Conservation (phyloP, 2,113 vertebrate genomes). For the Limanda limanda region DNA sequence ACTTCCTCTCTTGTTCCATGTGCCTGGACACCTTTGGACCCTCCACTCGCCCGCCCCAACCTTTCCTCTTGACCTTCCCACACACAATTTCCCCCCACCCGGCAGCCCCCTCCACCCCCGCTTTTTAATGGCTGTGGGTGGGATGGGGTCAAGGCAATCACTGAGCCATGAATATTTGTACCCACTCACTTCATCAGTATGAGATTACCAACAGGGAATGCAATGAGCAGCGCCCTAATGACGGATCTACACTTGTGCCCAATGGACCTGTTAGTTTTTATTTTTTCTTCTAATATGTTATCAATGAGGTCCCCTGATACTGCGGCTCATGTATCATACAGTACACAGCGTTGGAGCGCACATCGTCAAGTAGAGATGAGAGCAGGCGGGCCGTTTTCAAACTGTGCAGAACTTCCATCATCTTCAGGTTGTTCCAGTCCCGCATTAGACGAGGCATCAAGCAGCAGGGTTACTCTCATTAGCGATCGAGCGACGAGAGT, state of each 20-base stretch:
- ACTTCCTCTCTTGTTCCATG: slow-evolving; percentile 19
- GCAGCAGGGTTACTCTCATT: slow-evolving; percentile 56
- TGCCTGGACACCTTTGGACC: slow-evolving; percentile 30
- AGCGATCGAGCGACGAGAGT: slow-evolving; percentile 57
- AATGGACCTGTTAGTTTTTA: slow-evolving; percentile 73
- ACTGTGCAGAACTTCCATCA: slow-evolving; percentile 39
- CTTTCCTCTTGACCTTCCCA: slow-evolving; percentile 72
- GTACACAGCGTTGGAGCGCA: slow-evolving; percentile 11
- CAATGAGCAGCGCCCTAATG: slow-evolving; percentile 78
- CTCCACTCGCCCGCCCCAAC: slow-evolving; percentile 23
- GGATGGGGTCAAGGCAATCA: slow-evolving; percentile 77
- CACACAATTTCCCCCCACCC: slow-evolving; percentile 78
- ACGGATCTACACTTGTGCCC: slow-evolving; percentile 76
- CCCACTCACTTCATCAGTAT: slow-evolving; percentile 81
- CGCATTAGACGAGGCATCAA: slow-evolving; percentile 42
- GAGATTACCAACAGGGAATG: slow-evolving; percentile 82
- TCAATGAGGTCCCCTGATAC: slow-evolving; percentile 67
- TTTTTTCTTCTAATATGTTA: slow-evolving; percentile 72
- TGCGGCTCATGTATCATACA: slow-evolving; percentile 58
- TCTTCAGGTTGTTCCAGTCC: slow-evolving; percentile 30
- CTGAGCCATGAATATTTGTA: slow-evolving; percentile 78
- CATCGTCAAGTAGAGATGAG: slow-evolving; percentile 4
- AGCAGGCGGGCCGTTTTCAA: slow-evolving; percentile 10
- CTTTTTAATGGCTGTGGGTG: slow-evolving; percentile 75
- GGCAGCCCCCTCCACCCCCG: slow-evolving; percentile 47